These are phyloP conservation scores for Chouioia cunea DNA, from an alignment of 2,888 invertebrate genomes.

Conservation along the genomic window DNA sequence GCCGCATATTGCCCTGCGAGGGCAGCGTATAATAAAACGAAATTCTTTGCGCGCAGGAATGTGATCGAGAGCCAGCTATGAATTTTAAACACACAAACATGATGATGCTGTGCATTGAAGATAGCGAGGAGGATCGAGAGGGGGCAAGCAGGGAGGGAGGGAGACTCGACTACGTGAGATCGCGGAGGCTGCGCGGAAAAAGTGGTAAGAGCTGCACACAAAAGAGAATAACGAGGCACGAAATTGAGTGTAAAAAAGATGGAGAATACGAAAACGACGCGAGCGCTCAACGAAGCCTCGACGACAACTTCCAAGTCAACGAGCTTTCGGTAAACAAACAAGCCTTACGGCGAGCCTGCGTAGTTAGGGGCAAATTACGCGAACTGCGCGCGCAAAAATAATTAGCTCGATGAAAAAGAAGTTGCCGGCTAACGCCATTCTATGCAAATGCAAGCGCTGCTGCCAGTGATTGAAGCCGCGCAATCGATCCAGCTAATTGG, in stretches of 20 bases:
- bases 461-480: neutral
- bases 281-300: neutral
- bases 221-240: conserved; percentile 22
- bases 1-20: conserved; percentile 6
- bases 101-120: conserved; percentile 3
- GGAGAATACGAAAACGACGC: conserved; percentile 19
- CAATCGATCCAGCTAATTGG: neutral
- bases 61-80: conserved; percentile 33
- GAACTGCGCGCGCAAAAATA: conserved; percentile 26
- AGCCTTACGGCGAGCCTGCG: too few species aligned
- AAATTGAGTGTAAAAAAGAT: conserved; percentile 36
- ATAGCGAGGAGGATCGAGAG: neutral
- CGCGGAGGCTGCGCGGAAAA: conserved; percentile 4
- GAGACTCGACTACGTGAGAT: neutral
- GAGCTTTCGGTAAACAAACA: conserved; percentile 20
- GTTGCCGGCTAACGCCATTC: neutral
- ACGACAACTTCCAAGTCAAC: neutral
- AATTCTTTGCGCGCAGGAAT: conserved; percentile 27
- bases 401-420: conserved; percentile 15
- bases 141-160: neutral
- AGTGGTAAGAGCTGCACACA: conserved; percentile 1
- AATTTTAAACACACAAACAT: conserved; percentile 33
- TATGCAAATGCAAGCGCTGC: neutral
- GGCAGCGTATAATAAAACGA: neutral
- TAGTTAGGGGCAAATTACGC: conserved; percentile 18